Base-by-base conservation (phyloP, 2,113 vertebrate species). In the Telmatochromis sp. region DNA sequence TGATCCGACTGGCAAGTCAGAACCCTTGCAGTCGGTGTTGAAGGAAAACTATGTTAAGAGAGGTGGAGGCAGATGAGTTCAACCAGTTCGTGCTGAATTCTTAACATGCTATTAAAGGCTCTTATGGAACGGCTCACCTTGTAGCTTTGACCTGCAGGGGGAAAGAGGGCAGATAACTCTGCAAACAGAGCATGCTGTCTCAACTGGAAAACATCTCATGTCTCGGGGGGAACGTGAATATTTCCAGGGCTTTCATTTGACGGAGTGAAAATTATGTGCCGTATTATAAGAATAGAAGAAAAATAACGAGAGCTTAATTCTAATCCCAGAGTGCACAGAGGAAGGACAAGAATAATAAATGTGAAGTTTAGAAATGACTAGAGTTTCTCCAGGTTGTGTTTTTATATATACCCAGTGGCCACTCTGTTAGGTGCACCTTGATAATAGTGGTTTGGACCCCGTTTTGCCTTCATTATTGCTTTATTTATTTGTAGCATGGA, bases 81-180 rank as follows among this genome's bases (percentile, higher is more conserved):
- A 85, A 7, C 57, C 8, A 47, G 90, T 93, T 84, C 7, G 1
- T 40, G 28, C 33, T 40, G 47, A 87, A 91, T 94, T 94, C 89
- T 90, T 88, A 47, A 91, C 87, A 91, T 91, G 86, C 81, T 85
- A 10, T 37, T 21, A 13, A 63, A 86, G 65, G 75, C 75, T 83
- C 55, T 73, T 85, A 86, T 65, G 54, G 87, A 92, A 28, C 12
- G 1, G 51, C 17, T 92, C 70, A 93, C 90, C 90, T 91, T 90
- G 73, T 84, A 68, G 54, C 70, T 80, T 80, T 83, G 88, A 92
- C 89, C 89, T 63, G 45, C 26, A 33, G 86, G 54, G 53, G 23
- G 14, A 3, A 75, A 10, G 40, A 73, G 82, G 82, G 51, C 85
- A 88, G n/a, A 70, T 33, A 73, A 65, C 19, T 31, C 35, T 7